These are phyloP conservation scores for Diorhabda carinulata DNA, from an alignment of 1,140 invertebrate species.

Conservation along the genomic window DNA sequence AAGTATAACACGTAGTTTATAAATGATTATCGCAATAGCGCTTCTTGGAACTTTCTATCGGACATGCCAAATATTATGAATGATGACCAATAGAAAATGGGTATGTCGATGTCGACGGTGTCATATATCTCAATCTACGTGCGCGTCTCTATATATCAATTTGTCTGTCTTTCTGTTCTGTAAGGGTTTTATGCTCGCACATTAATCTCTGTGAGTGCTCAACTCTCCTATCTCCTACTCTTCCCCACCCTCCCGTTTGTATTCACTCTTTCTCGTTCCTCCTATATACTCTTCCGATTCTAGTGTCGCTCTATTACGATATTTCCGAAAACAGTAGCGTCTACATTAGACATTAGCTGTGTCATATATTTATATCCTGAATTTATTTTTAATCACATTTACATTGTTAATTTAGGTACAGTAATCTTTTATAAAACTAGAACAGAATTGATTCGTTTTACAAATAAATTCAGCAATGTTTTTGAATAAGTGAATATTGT, in stretches of 20 bases:
- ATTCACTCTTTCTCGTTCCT: background rate
- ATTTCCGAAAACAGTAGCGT: background rate
- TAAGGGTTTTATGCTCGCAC: slow-evolving; percentile 33
- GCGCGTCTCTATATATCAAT: slow-evolving; percentile 40
- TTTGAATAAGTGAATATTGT: no score
- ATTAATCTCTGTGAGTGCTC: slow-evolving; percentile 42
- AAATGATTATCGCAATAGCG: slow-evolving; percentile 14
- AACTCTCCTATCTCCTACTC: background rate
- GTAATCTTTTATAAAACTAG: no score
- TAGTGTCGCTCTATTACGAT: background rate
- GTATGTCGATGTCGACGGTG: slow-evolving; percentile 28
- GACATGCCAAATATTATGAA: slow-evolving; percentile 33
- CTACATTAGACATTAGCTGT: no score
- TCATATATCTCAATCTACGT: slow-evolving; percentile 41
- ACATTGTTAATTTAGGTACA: no score
- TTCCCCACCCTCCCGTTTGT: background rate
- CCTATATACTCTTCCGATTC: background rate
- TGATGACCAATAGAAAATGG: slow-evolving; percentile 31
- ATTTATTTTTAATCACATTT: no score
- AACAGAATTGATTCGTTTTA: no score
- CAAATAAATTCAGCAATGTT: no score
- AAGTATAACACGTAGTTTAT: no score
- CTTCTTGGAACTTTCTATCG: slow-evolving; percentile 14
- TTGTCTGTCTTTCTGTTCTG: slow-evolving; percentile 34
- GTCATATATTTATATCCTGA: no score